These are phyloP conservation scores for Meles meles DNA, from an alignment of 2,113 vertebrate genomes.

Conservation along the genomic window DNA sequence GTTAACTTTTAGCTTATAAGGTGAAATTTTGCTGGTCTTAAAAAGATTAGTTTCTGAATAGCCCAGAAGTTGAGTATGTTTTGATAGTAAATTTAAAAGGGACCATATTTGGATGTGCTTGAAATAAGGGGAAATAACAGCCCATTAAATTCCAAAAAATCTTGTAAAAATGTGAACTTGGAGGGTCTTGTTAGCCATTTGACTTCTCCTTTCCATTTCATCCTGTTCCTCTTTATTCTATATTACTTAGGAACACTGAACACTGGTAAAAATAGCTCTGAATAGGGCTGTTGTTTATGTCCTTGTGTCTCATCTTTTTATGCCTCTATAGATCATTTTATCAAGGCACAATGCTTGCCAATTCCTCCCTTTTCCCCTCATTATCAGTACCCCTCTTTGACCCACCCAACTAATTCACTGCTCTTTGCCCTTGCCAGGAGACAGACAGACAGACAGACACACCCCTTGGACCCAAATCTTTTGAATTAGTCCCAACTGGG, in stretches of 20 bases:
- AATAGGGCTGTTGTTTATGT: not conserved
- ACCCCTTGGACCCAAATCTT: not conserved
- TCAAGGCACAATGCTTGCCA: not conserved
- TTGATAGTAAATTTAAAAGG: slow-evolving; percentile 42
- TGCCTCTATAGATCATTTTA: not conserved
- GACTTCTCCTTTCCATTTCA: slow-evolving; percentile 35
- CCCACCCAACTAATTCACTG: not conserved
- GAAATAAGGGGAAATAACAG: slow-evolving; percentile 41
- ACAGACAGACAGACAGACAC: too few species aligned
- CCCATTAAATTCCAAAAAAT: not conserved
- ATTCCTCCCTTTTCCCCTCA: not conserved
- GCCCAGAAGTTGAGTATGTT: not conserved
- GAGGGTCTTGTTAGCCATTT: slow-evolving; percentile 31
- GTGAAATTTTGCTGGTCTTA: not conserved
- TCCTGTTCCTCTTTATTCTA: slow-evolving; percentile 43
- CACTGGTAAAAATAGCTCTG: not conserved
- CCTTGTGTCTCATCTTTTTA: not conserved
- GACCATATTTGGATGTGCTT: slow-evolving; percentile 12
- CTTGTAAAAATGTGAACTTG: not conserved
- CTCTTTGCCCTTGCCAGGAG: not conserved
- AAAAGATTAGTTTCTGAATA: not conserved
- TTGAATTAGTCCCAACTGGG: not conserved
- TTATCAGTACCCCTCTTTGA: not conserved
- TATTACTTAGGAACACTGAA: slow-evolving; percentile 15
- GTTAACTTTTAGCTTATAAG: not conserved